Percentiles rank a stretch among this genome's conserved stretches.
These are phyloP conservation scores for Ptilorrhoa leucosticta DNA, from an alignment of 2,113 vertebrate species.

Conservation along the genomic window DNA sequence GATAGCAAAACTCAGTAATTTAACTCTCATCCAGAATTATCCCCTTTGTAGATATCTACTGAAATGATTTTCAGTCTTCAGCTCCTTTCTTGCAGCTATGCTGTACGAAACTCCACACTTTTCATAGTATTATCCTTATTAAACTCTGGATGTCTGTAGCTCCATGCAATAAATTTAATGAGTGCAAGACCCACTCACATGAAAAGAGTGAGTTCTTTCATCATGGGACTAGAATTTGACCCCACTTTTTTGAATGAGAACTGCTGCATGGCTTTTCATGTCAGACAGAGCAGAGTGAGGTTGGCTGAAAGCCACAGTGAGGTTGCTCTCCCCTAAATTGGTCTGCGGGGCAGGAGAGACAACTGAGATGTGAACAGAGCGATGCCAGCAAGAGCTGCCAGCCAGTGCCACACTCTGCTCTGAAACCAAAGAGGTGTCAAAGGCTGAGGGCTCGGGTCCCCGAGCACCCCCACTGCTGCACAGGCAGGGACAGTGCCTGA, in stretches of 20 bases:
- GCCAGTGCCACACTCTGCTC: not conserved
- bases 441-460: not conserved
- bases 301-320: not conserved
- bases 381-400: not conserved
- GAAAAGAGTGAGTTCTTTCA: not conserved
- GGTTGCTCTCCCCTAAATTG: rapidly evolving
- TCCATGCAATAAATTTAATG: not conserved
- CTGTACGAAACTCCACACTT: not conserved
- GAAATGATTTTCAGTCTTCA: not conserved
- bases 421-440: not conserved
- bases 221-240: not conserved
- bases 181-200: not conserved
- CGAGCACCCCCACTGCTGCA: not conserved
- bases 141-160: not conserved
- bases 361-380: not conserved
- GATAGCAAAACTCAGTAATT: not conserved
- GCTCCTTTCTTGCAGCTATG: not conserved
- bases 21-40: not conserved
- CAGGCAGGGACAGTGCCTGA: not conserved
- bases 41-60: not conserved
- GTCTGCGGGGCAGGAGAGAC: not conserved
- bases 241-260: not conserved
- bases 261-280: not conserved
- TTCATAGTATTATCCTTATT: not conserved
- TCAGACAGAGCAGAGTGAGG: not conserved